Percentiles rank a stretch among this genome's conserved stretches.
Evolutionary conservation across 2,888 invertebrate genomes (phyloP).

Genomic region (Eugnorisma glareosa): DNA sequence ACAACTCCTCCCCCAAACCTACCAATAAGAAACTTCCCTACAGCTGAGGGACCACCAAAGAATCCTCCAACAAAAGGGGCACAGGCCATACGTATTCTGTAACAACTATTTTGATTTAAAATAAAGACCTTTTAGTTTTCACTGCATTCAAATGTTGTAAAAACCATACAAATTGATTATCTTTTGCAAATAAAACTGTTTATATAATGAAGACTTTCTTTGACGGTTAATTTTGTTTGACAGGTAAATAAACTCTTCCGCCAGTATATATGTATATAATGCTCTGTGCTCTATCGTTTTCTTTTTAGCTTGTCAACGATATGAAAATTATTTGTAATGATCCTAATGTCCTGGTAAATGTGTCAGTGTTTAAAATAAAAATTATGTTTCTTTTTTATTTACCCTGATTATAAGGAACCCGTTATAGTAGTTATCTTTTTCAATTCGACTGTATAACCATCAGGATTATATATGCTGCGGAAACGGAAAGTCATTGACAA

Average conservation of each 20-base stretch:
- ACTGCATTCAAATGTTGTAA: not conserved
- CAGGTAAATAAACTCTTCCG: not conserved
- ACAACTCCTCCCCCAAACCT: slow-evolving; percentile 9
- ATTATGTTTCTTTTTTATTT: not conserved
- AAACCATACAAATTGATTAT: not conserved
- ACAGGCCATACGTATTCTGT: slow-evolving; percentile 6
- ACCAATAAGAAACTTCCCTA: slow-evolving; percentile 37
- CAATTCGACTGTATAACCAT: too few relatives aligned
- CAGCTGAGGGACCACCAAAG: slow-evolving; percentile 16
- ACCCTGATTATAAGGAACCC: not conserved
- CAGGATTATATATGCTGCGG: not conserved
- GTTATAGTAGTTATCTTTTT: not conserved
- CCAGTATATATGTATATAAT: too few relatives aligned
- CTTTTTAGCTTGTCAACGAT: not conserved
- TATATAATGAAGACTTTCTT: not conserved
- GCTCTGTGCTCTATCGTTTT: too few relatives aligned
- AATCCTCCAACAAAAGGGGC: slow-evolving; percentile 13
- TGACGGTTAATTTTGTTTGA: not conserved
- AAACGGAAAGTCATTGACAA: too few relatives aligned
- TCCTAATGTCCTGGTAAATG: not conserved
- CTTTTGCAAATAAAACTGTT: not conserved
- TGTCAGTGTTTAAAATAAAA: not conserved
- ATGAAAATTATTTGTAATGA: not conserved
- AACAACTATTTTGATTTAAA: not conserved
- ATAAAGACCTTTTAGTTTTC: not conserved